Evolutionary conservation across 1,140 invertebrate genomes (phyloP), one percentile per base, ranked within the genome.

Genomic region (Pogonus chalceus): DNA sequence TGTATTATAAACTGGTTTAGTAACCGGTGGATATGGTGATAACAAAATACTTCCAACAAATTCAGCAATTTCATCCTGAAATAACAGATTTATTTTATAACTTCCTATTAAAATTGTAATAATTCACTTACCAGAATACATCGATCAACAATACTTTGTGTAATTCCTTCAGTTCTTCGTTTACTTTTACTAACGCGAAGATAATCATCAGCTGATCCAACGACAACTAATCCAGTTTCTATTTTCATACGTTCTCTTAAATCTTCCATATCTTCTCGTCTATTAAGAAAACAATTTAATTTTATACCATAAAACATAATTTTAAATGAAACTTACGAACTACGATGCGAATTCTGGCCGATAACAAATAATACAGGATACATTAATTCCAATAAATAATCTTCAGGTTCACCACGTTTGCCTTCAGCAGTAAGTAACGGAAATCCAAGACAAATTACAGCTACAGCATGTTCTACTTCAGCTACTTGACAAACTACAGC

Each of bases 201-300:
- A 49, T 82, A 72, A 67, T 89, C 85, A 70, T 92, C 88, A 2
- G 85, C 87, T 26, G 83, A 83, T 20, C 88, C 88, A n/a, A 93
- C 82, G 0, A 93, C 79, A 10, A 92, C 75, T 12, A 93, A 67
- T 52, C 83, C 81, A 1, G 85, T 86, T 62, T 90, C 84, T 0
- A 85, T 82, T 55, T 81, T 71, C 80, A 92, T 84, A 49, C 78
- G 77, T 62, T 86, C 79, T 4, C 89, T 69, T 9, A 91, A 66
- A 50, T 87, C 81, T 67, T 92, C 89, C 51, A 93, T 74, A 65
- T 88, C 85, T 60, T 90, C 86, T 24, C 82, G 69, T 20, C 79
- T 80, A 49, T 69, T 63, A 72, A 43, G 67, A 51, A 56, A 61
- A 24, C n/a, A 49, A 53, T 31, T 20, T 47, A 39, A 12, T 37